Evolutionary conservation across 2,888 invertebrate species (phyloP), one percentile per base, ranked within the genome.

Genomic region (Protodeltote pygarga): DNA sequence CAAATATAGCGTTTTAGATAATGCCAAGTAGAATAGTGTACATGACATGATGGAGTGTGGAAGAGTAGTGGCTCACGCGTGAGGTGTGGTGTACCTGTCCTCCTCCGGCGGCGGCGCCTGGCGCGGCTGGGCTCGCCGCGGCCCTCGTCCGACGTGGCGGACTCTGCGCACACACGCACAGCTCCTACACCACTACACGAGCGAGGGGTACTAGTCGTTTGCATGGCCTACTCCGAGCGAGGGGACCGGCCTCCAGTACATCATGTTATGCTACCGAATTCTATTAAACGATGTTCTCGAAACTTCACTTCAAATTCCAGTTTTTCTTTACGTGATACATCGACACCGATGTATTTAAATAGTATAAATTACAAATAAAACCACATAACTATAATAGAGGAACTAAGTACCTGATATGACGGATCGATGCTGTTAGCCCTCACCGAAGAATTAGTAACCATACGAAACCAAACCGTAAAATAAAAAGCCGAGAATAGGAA

Each of bases 111-210:
- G 41, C 86, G 79, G 50, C 83, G 75, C 38, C n/a, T n/a, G n/a
- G n/a, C n/a, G n/a, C n/a, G n/a, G n/a, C n/a, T 74, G 63, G 52
- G 68, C 69, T 52, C 67, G 57, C 50, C 76, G 75, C 76, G 73
- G 6, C 63, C 76, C 75, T 85, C 87, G 65, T 74, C 77, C 59
- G 83, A 83, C 87, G 91, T 85, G 66, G 79, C 84, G 58, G 92
- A 87, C 80, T 89, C 89, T 93, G 84, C 85, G 90, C 87, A 94
- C 87, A 93, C 91, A 94, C 68, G 65, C 68, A 60, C 48, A 44
- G 48, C 40, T 65, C 65, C 53, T 59, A 61, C 66, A 65, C 8
- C 16, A 27, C 15, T 29, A n/a, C 42, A 8, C 17, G 4, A 11
- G 34, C 11, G 19, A 19, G 44, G 46, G 49, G 34, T 59, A 70